A percentile compares a stretch with the other conserved stretches of the same genome.
These are phyloP conservation scores for Liposcelis brunnea DNA, from an alignment of 2,888 invertebrate genomes.

Conservation along the genomic window DNA sequence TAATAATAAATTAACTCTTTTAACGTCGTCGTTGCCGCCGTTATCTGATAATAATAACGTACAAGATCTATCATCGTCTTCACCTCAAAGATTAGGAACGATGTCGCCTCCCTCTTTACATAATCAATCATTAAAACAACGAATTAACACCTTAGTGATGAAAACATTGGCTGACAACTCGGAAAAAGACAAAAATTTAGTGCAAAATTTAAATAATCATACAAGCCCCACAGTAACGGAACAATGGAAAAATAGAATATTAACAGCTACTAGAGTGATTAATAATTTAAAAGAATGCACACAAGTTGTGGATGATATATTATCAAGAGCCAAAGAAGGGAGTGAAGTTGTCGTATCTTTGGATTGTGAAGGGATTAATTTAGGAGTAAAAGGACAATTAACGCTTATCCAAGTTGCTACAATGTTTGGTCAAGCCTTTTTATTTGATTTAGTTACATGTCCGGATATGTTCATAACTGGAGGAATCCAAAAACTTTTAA, in stretches of 20 bases:
- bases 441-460: slow-evolving; percentile 75
- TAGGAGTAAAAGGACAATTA: slow-evolving; percentile 74
- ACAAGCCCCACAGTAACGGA: slow-evolving; percentile 25
- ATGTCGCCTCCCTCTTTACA: slow-evolving; percentile 18
- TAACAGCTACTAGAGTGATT: slow-evolving; percentile 67
- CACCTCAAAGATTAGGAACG: slow-evolving; percentile 11
- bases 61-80: slow-evolving; percentile 8
- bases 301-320: slow-evolving; percentile 36
- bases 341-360: slow-evolving; percentile 49
- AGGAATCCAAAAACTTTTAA: slow-evolving; percentile 61
- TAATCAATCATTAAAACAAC: slow-evolving; percentile 69
- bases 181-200: slow-evolving; percentile 35
- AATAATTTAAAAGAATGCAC: slow-evolving; percentile 61
- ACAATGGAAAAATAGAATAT: slow-evolving; percentile 62
- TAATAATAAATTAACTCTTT: slow-evolving; percentile 11
- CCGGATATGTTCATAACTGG: slow-evolving; percentile 60
- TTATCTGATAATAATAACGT: not conserved
- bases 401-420: slow-evolving; percentile 77
- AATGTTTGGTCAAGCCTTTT: slow-evolving; percentile 61
- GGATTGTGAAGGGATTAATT: slow-evolving; percentile 85
- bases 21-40: slow-evolving; percentile 18
- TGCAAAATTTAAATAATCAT: slow-evolving; percentile 30
- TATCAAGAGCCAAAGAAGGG: slow-evolving; percentile 15
- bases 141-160: slow-evolving; percentile 73
- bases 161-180: slow-evolving; percentile 80